Evolutionary conservation across 2,888 invertebrate genomes (phyloP).

Genomic region (Pristionchus entomophagus): DNA sequence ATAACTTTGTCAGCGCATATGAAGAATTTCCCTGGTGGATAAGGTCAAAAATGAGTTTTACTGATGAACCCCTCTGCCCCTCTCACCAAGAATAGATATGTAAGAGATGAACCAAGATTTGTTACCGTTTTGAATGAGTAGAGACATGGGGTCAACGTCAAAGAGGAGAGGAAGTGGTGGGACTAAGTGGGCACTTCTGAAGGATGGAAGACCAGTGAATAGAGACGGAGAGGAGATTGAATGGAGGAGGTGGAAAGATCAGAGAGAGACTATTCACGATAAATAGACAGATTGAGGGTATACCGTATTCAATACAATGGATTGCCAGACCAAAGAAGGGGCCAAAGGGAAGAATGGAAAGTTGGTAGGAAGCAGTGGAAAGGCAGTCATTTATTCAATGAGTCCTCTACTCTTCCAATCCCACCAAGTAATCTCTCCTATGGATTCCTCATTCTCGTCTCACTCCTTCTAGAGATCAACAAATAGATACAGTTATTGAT

Average conservation of each 20-base stretch:
- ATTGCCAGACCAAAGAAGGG: too few relatives aligned
- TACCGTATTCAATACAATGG: neutral
- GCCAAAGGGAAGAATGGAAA: neutral
- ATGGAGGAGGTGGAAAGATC: slow-evolving; percentile 18
- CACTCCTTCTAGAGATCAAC: neutral
- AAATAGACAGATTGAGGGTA: too few relatives aligned
- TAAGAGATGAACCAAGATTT: too few relatives aligned
- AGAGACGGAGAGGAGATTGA: neutral
- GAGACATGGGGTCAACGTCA: neutral
- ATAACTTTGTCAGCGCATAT: too few relatives aligned
- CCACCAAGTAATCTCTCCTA: neutral
- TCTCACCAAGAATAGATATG: too few relatives aligned
- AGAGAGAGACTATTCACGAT: neutral
- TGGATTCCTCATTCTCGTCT: neutral
- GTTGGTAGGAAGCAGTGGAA: neutral
- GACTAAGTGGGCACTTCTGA: slow-evolving; percentile 5
- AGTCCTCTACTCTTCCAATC: neutral
- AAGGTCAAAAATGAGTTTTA: too few relatives aligned
- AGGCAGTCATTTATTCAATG: neutral
- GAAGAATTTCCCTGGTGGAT: too few relatives aligned
- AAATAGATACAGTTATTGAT: neutral
- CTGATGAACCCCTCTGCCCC: too few relatives aligned
- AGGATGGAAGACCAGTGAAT: neutral
- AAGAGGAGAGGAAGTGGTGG: slow-evolving; percentile 1
- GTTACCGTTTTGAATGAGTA: neutral